Evolutionary conservation across 2,888 invertebrate species (phyloP).

Genomic region (Marronus borbonicus): DNA sequence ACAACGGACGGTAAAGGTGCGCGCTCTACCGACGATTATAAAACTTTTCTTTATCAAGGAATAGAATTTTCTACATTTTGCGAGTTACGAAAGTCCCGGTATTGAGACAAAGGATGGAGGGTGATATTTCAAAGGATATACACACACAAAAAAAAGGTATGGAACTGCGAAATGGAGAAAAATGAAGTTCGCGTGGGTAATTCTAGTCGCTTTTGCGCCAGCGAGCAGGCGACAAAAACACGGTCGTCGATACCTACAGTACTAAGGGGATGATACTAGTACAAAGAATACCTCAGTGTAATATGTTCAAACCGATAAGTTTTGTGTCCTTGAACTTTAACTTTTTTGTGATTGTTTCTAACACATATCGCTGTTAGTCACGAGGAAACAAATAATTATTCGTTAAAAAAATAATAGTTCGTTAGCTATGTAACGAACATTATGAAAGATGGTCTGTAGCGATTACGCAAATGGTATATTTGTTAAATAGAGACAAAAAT

Average conservation of each 20-base stretch:
- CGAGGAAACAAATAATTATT: too few species aligned
- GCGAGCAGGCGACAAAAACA: conserved; percentile 57
- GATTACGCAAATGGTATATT: too few species aligned
- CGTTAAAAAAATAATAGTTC: too few species aligned
- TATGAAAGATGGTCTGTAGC: too few species aligned
- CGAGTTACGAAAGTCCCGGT: conserved; percentile 15
- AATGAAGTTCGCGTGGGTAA: conserved; percentile 62
- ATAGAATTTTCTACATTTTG: conserved; percentile 45
- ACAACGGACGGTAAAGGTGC: conserved; percentile 21
- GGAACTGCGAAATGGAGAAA: conserved; percentile 67
- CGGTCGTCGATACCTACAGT: conserved; percentile 55
- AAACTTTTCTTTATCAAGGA: conserved; percentile 41
- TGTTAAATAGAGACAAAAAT: too few species aligned
- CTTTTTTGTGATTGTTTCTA: conserved; percentile 8
- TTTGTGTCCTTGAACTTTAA: conserved; percentile 39
- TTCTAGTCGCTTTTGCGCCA: conserved; percentile 58
- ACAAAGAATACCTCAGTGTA: conserved; percentile 37
- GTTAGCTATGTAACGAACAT: too few species aligned
- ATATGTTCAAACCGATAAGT: conserved; percentile 36
- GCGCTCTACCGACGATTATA: conserved; percentile 34
- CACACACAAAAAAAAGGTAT: conserved; percentile 63
- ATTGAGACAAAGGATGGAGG: conserved; percentile 42
- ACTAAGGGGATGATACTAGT: conserved; percentile 50
- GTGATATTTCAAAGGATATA: conserved; percentile 52
- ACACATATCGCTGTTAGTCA: neutral